phyloP scores from a whole-genome alignment of 1,140 invertebrate genomes.

The Drosophila cardini region DNA sequence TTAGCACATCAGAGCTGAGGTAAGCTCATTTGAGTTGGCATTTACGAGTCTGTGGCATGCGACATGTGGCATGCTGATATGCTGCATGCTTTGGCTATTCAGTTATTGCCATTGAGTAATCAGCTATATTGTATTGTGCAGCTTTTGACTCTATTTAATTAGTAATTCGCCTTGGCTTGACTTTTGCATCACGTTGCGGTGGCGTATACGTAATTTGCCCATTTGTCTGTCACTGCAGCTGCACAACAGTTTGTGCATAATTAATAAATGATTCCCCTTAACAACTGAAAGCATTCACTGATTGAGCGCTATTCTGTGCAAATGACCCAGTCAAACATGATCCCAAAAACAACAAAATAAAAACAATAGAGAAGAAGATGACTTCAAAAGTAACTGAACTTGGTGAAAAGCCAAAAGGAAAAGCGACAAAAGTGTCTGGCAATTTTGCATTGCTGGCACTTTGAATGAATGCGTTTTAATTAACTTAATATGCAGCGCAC shows the following conservation, averaged over 20 bases:
- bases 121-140: constrained; percentile 37
- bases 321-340: constrained; percentile 50
- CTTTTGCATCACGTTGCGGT: constrained; percentile 10
- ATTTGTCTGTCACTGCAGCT: constrained; percentile 13
- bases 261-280: constrained; percentile 45
- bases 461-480: constrained; percentile 59
- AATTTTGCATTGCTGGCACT: constrained; percentile 52
- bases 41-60: constrained; percentile 38
- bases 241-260: constrained; percentile 32
- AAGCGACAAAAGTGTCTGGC: constrained; percentile 40
- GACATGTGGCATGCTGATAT: constrained; percentile 26
- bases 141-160: constrained; percentile 46
- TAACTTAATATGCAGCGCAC: constrained; percentile 54
- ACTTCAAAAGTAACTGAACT: background rate
- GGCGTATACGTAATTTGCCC: constrained; percentile 50
- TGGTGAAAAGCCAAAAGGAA: background rate
- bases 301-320: constrained; percentile 47
- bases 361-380: constrained; percentile 4
- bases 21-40: constrained; percentile 32
- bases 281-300: constrained; percentile 25
- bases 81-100: constrained; percentile 25
- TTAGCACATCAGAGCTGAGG: constrained; percentile 34
- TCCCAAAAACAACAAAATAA: constrained; percentile 8
- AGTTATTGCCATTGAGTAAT: constrained; percentile 40
- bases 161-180: constrained; percentile 11